phyloP scores from a whole-genome alignment of 2,797 vertebrate genomes.

The Poecilia velifera region DNA sequence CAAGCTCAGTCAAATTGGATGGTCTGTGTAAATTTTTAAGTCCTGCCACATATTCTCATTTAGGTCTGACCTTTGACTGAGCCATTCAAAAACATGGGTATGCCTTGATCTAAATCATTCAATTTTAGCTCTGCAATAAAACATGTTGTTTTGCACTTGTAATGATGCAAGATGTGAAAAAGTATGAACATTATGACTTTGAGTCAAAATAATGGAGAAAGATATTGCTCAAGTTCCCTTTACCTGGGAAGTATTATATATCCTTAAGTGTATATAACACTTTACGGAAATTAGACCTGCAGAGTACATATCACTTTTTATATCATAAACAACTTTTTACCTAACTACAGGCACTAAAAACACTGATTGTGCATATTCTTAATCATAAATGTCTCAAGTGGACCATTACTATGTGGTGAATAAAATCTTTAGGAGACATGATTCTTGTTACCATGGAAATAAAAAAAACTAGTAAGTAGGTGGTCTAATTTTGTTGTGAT shows the following conservation, averaged over 20 bases:
- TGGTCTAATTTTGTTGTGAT: slow-evolving; percentile 44
- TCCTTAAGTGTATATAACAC: not conserved
- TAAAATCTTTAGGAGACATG: not conserved
- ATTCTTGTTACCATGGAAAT: slow-evolving; percentile 38
- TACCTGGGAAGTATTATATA: not conserved
- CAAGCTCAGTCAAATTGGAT: not conserved
- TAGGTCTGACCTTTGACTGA: not conserved
- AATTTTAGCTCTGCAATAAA: not conserved
- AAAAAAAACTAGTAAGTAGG: slow-evolving; percentile 37
- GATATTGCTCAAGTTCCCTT: slow-evolving; percentile 10
- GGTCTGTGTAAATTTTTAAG: not conserved
- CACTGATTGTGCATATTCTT: not conserved
- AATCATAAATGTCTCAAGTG: slow-evolving; percentile 6
- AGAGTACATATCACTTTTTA: not conserved
- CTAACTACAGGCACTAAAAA: not conserved
- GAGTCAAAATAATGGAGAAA: not conserved
- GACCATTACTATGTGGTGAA: slow-evolving; percentile 4
- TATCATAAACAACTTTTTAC: not conserved
- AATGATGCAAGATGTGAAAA: not conserved
- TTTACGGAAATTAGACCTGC: slow-evolving; percentile 5
- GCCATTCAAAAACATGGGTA: not conserved
- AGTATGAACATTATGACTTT: not conserved
- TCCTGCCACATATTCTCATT: not conserved
- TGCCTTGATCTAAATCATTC: not conserved
- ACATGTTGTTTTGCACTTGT: not conserved